A percentile compares a stretch with the other conserved stretches of the same genome.
Evolutionary conservation across 2,797 vertebrate species (phyloP).

Genomic region (Tolypeutes matacus): DNA sequence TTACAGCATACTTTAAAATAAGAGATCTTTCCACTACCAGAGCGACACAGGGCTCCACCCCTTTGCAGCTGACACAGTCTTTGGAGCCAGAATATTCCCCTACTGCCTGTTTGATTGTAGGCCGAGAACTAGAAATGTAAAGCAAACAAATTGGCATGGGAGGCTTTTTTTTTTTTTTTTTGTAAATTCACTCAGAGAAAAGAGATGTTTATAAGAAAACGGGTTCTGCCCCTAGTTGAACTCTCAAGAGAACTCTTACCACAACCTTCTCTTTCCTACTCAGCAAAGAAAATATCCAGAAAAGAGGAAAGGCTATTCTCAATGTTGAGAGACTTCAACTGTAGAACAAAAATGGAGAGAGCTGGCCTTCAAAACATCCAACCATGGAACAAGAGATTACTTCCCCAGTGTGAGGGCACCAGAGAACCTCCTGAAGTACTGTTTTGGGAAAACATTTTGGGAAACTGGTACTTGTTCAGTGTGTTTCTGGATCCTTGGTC

Average conservation of each 20-base stretch:
- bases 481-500: background rate
- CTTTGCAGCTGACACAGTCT: conserved; percentile 56
- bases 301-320: conserved; percentile 26
- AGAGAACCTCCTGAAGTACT: background rate
- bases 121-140: background rate
- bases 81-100: conserved; percentile 35
- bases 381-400: background rate
- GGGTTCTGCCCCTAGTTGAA: conserved; percentile 44
- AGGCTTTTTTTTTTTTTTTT: background rate
- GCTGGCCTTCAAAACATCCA: background rate
- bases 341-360: background rate
- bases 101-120: background rate
- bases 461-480: background rate
- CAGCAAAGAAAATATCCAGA: conserved; percentile 44
- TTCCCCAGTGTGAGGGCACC: background rate
- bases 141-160: conserved; percentile 32
- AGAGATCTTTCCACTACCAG: conserved; percentile 54
- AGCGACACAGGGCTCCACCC: conserved; percentile 21
- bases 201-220: conserved; percentile 57
- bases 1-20: conserved; percentile 62
- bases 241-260: conserved; percentile 43
- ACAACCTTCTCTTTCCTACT: conserved; percentile 37
- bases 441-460: background rate
- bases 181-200: conserved; percentile 49
- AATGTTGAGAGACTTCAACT: background rate